phyloP scores from a whole-genome alignment of 2,888 invertebrate species.

The Mermis nigrescens region DNA sequence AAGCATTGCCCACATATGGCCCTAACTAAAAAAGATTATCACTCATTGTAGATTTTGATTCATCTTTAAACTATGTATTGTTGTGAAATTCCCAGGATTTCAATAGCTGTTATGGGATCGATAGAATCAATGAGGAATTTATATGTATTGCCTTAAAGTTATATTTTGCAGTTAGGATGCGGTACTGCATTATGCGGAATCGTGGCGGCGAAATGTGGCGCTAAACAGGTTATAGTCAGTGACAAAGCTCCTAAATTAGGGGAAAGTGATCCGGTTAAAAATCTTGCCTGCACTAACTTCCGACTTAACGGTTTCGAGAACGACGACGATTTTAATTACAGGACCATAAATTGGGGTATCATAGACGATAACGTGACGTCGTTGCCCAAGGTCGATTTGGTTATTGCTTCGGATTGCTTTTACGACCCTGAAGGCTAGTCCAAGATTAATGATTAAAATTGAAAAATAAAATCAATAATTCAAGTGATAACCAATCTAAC shows the following conservation, averaged over 20 bases:
- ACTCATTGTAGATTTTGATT: too few species aligned
- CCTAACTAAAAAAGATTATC: too few species aligned
- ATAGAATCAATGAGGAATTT: too few species aligned
- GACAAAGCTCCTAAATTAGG: neutral
- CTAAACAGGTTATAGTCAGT: neutral
- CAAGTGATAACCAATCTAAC: too few species aligned
- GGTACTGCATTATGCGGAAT: neutral
- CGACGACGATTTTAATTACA: neutral
- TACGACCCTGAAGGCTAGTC: neutral
- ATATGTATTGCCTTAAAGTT: too few species aligned
- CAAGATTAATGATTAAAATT: neutral
- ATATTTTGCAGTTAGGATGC: neutral
- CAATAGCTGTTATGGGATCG: too few species aligned
- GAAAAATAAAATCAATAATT: too few species aligned
- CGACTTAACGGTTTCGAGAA: neutral
- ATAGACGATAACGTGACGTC: neutral
- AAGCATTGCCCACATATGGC: too few species aligned
- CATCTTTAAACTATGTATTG: too few species aligned
- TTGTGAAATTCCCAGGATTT: too few species aligned
- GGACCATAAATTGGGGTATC: neutral
- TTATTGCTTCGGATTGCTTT: neutral
- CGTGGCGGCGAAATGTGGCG: neutral
- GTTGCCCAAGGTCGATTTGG: neutral
- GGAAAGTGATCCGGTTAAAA: neutral
- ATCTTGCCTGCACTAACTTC: neutral